A percentile compares a stretch with the other conserved stretches of the same genome.
phyloP scores from a whole-genome alignment of 2,888 invertebrate genomes.

The Steromphala cineraria region DNA sequence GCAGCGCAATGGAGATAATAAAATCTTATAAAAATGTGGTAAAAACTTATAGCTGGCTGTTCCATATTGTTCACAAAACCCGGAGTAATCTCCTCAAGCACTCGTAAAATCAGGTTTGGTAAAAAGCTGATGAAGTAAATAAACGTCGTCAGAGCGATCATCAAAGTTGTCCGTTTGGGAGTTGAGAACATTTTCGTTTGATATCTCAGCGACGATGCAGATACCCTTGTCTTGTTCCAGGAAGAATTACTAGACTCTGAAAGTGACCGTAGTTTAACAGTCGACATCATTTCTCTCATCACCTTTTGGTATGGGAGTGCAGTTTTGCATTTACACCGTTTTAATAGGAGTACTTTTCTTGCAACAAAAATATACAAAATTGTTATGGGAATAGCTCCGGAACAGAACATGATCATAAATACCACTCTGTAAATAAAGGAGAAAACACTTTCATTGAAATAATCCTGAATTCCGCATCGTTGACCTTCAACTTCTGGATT shows the following conservation, averaged over 20 bases:
- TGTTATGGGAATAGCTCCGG: not conserved
- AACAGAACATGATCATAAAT: not conserved
- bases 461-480: not conserved
- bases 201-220: not conserved
- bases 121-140: conserved; percentile 11
- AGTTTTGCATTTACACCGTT: conserved; percentile 10
- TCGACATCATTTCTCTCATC: conserved; percentile 13
- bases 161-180: not conserved
- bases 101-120: conserved; percentile 7
- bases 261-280: not conserved
- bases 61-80: not conserved
- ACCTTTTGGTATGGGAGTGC: conserved; percentile 7
- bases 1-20: conserved; percentile 17
- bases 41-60: not conserved
- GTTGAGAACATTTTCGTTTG: not conserved
- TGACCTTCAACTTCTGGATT: not conserved
- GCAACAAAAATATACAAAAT: conserved; percentile 7
- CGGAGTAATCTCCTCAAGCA: not conserved
- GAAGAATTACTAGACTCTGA: not conserved
- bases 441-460: not conserved
- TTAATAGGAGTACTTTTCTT: not conserved
- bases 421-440: not conserved
- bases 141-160: conserved; percentile 1
- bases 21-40: conserved; percentile 13
- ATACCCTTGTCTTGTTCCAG: not conserved